Base-by-base conservation (phyloP, 2,113 vertebrate species). In the Mystacornis crossleyi region DNA sequence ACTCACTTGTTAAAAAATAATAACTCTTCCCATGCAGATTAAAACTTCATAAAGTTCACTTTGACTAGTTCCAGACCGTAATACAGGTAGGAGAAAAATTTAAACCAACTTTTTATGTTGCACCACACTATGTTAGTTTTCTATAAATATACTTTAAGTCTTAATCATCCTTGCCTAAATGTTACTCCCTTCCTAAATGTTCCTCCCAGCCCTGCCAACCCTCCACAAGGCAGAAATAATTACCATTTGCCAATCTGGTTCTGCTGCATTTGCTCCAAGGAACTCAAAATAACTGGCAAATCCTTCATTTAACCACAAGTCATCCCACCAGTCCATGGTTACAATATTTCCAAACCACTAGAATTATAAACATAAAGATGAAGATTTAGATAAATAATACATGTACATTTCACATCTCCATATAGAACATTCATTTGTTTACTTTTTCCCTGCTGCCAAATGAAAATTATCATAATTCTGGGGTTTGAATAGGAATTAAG, bases 311-410 rank as follows among this genome's bases (percentile, higher is more conserved):
- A 99, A 97, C 99, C 99, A 99, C 89, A 99, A 96, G 88, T 99
- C 99, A 28, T 99, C 99, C 99, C 99, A 99, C 99, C 99, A 99
- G 40, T 99, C 99, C 99, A 99, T 99, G 17, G 99, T 99, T 95
- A 99, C 99, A 50, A 98, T 99, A 97, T 99, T 99, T 80, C 99
- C 99, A 98, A 99, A 99, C 99, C 99, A 99, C 99, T 99, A 91
- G 23, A 98, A 96, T 93, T 48, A 75, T 18, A 90, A 95, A 71
- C 40, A 83, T 78, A 89, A 93, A 96, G 34, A 86, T 2, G 8
- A 14, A 80, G 18, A 33, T 47, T 97, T 94, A 94, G 51, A 23
- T 60, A 47, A 83, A 57, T 24, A 19, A 17, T 81, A 70, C 61
- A 69, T 36, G 12, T 38, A 58, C 15, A 8, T 58, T 90, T 90